Evolutionary conservation across 2,113 vertebrate genomes (phyloP).

Genomic region (Gadus chalcogrammus): DNA sequence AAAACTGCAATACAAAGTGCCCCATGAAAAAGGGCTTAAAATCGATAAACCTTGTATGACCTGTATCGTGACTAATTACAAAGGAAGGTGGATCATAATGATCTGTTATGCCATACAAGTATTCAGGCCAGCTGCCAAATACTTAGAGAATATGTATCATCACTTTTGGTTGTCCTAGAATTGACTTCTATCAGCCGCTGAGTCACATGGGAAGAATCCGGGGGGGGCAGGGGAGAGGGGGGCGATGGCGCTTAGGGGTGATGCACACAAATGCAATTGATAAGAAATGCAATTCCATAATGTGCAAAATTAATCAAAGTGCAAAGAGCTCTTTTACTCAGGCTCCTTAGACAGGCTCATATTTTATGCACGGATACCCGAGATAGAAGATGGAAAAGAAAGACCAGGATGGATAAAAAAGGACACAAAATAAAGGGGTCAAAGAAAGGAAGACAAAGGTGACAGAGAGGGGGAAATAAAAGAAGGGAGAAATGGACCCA

Average conservation of each 20-base stretch:
- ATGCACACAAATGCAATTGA: conserved; percentile 39
- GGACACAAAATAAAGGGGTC: background rate
- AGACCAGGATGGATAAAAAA: conserved; percentile 1
- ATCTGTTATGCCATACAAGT: no score
- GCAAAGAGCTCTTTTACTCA: conserved; percentile 52
- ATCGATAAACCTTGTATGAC: no score
- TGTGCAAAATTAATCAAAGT: conserved; percentile 59
- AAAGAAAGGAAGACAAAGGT: conserved; percentile 1
- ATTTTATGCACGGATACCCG: conserved; percentile 61
- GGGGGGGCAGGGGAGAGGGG: no score
- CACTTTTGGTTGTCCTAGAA: no score
- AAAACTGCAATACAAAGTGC: no score
- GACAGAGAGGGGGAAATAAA: background rate
- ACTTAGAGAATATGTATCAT: no score
- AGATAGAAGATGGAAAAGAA: background rate
- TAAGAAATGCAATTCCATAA: conserved; percentile 63
- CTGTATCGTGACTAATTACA: no score
- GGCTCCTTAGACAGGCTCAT: conserved; percentile 57
- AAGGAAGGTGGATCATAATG: no score
- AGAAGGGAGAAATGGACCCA: conserved; percentile 37
- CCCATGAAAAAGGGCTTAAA: no score
- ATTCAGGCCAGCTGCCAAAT: no score
- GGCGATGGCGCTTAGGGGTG: background rate
- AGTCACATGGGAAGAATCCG: background rate
- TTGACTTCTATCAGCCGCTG: no score